Evolutionary conservation across 2,797 vertebrate genomes (phyloP), one percentile per base, ranked within the genome.

Genomic region (Rhadinocentrus ornatus): DNA sequence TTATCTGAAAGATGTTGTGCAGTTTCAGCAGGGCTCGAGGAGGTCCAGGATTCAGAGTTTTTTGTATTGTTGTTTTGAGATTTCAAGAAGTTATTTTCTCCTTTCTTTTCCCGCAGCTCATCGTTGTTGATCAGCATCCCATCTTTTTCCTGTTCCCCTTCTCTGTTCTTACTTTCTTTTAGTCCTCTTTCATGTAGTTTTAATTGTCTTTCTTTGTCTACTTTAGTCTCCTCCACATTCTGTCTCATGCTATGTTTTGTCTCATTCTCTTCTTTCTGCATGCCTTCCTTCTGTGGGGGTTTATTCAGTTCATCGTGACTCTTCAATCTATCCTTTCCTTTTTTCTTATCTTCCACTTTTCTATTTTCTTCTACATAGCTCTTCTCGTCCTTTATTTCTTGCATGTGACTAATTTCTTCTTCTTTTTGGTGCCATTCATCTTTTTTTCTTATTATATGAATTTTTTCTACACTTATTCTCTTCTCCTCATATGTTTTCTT

Each of bases 281-380:
- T 52, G n/a, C 27, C n/a, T 20, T 61, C 31, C 37, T 46, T 32
- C 18, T 57, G 18, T 20, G 16, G 8, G 0, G 3, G 16, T 18
- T 50, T 26, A 8, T 54, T 53, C n/a, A 62, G 29, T 4, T 69
- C 60, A 12, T 55, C 32, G 5, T 24, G 37, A 9, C 24, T 48
- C 7, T 50, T 41, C 9, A 60, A 18, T 39, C 57, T 8, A 48
- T 66, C 37, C 9, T 46, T 41, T 55, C 11, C 27, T 82, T 75
- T 57, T 29, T 32, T 31, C 39, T 69, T 31, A 3, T 20, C 0
- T 22, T 53, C 56, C 20, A n/a, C 12, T 2, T n/a, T 41, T 54
- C 26, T 35, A 20, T 22, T 20, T 6, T 73, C 12, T 48, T 13
- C 1, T 18, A 61, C 24, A 27, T 1, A 3, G 0, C 1, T n/a